These are phyloP conservation scores for Scaptodrosophila lebanonensis DNA, from an alignment of 1,140 invertebrate species.

Conservation along the genomic window DNA sequence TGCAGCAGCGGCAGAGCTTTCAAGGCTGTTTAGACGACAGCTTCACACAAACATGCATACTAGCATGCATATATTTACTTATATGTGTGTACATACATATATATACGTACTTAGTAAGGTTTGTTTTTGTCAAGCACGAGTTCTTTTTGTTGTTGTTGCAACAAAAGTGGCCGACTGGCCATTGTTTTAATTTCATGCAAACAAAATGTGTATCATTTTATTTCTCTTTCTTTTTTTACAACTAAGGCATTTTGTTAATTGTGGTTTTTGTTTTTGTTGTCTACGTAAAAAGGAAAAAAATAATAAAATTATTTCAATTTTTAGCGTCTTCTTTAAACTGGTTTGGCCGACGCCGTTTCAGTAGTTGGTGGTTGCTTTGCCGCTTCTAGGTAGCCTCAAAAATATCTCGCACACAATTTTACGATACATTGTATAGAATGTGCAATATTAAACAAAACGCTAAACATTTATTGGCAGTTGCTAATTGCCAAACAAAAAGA, in stretches of 20 bases:
- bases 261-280: neutral
- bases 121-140: constrained; percentile 44
- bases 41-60: constrained; percentile 16
- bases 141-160: constrained; percentile 27
- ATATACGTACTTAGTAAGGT: constrained; percentile 13
- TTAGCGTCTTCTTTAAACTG: too few species aligned
- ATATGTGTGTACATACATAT: constrained; percentile 3
- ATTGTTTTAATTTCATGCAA: constrained; percentile 40
- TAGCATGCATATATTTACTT: constrained; percentile 9
- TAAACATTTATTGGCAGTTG: too few species aligned
- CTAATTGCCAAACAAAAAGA: too few species aligned
- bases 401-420: too few species aligned
- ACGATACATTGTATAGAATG: too few species aligned
- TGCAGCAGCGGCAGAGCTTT: constrained; percentile 42
- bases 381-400: too few species aligned
- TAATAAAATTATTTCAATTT: too few species aligned
- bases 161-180: neutral
- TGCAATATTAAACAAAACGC: too few species aligned
- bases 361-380: too few species aligned
- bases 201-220: neutral
- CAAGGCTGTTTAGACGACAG: constrained; percentile 70
- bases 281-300: too few species aligned
- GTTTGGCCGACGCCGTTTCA: too few species aligned
- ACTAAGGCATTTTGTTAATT: neutral
- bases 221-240: constrained; percentile 3